Evolutionary conservation across 2,888 invertebrate genomes (phyloP).

Genomic region (Chrysotoxum bicinctum): DNA sequence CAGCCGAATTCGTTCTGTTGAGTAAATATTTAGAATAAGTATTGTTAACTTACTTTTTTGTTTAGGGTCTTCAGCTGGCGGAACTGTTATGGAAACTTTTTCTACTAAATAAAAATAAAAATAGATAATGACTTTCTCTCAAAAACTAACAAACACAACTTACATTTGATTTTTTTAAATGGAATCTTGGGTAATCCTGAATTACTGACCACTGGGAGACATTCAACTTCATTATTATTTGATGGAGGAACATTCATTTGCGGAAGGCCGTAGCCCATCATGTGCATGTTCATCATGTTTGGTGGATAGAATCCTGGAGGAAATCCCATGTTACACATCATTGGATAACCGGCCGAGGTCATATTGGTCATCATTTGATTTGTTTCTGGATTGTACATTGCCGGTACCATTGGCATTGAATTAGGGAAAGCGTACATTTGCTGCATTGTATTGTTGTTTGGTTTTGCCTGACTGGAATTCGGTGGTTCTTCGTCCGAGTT

Average conservation of each 20-base stretch:
- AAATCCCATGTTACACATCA: conserved; percentile 23
- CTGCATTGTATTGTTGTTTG: background rate
- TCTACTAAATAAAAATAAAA: conserved; percentile 47
- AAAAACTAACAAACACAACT: background rate
- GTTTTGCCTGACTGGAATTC: background rate
- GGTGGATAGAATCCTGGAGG: conserved; percentile 15
- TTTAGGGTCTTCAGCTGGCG: conserved; percentile 14
- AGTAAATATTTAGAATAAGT: no score
- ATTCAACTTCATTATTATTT: conserved; percentile 43
- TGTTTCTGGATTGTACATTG: conserved; percentile 4
- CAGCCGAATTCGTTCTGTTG: no score
- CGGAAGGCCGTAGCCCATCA: conserved; percentile 39
- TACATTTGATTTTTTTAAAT: conserved; percentile 61
- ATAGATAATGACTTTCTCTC: background rate
- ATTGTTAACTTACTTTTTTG: conserved; percentile 25
- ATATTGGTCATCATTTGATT: conserved; percentile 15
- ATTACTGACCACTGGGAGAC: conserved; percentile 49
- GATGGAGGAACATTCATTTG: conserved; percentile 10
- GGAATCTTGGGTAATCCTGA: conserved; percentile 36
- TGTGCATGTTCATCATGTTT: conserved; percentile 32
- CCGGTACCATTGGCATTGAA: background rate
- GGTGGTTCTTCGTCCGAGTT: conserved; percentile 31
- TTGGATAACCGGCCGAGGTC: background rate
- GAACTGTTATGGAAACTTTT: background rate
- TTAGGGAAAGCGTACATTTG: conserved; percentile 6